Percentiles rank a stretch among this genome's conserved stretches.
Conservation (phyloP, 2,888 invertebrate genomes). For the Aphodius granarius region DNA sequence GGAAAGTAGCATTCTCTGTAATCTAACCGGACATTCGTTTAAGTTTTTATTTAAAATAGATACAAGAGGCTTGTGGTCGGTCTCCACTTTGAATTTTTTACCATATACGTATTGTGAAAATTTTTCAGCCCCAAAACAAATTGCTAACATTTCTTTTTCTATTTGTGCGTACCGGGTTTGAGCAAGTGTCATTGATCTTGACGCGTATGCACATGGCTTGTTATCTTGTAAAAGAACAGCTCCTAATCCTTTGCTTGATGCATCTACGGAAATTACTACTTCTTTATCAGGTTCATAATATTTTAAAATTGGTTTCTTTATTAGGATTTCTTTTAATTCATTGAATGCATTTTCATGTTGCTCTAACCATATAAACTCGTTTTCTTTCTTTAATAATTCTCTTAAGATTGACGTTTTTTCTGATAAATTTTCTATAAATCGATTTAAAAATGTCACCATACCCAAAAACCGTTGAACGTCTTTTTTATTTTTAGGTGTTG, state of each 20-base stretch:
- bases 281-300: slow-evolving; percentile 17
- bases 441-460: slow-evolving; percentile 8
- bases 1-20: slow-evolving; percentile 31
- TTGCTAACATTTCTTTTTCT: slow-evolving; percentile 38
- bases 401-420: slow-evolving; percentile 10
- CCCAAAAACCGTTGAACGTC: slow-evolving; percentile 19
- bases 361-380: slow-evolving; percentile 1
- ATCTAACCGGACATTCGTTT: slow-evolving; percentile 31
- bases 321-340: slow-evolving; percentile 9
- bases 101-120: slow-evolving; percentile 38
- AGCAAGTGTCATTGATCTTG: slow-evolving; percentile 35
- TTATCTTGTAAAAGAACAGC: slow-evolving; percentile 36
- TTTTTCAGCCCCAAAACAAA: slow-evolving; percentile 28
- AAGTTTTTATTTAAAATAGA: slow-evolving; percentile 33
- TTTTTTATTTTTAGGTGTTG: slow-evolving; percentile 5
- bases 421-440: slow-evolving; percentile 17
- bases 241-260: slow-evolving; percentile 36
- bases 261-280: slow-evolving; percentile 36
- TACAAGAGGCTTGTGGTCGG: slow-evolving; percentile 40
- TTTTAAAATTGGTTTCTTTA: slow-evolving; percentile 12
- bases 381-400: slow-evolving; percentile 14
- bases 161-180: slow-evolving; percentile 40
- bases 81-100: slow-evolving; percentile 35
- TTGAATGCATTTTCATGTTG: slow-evolving; percentile 1
- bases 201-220: slow-evolving; percentile 38